phyloP scores from a whole-genome alignment of 2,797 vertebrate genomes.

The Urophycis tenuis region DNA sequence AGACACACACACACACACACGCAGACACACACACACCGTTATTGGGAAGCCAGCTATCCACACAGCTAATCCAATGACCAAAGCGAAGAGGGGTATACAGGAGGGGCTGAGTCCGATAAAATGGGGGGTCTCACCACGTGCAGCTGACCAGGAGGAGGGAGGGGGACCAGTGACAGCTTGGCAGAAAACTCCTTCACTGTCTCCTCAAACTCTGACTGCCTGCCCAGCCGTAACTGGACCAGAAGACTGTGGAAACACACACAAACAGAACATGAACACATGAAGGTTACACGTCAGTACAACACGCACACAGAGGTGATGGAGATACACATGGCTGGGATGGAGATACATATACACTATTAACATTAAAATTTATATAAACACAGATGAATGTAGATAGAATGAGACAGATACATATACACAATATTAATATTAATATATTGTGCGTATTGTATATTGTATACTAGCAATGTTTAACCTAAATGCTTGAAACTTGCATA shows the following conservation, averaged over 20 bases:
- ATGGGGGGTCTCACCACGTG: constrained; percentile 80
- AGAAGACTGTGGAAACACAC: constrained; percentile 53
- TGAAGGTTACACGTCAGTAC: no score
- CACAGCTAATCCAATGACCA: not conserved
- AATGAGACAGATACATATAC: not conserved
- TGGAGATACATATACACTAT: not conserved
- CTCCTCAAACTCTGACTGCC: constrained; percentile 77
- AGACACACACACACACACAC: no score
- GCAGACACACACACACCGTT: not conserved
- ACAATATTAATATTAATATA: no score
- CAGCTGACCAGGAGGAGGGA: constrained; percentile 87
- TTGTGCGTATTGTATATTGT: no score
- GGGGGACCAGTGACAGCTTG: constrained; percentile 84
- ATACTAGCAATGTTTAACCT: no score
- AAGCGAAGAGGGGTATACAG: not conserved
- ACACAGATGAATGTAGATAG: not conserved
- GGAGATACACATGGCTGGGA: not conserved
- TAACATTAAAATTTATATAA: not conserved
- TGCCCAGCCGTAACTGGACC: constrained; percentile 73
- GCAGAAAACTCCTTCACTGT: constrained; percentile 89
- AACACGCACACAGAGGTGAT: not conserved
- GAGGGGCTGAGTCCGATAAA: not conserved
- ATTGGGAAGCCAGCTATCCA: not conserved
- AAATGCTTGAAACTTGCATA: no score
- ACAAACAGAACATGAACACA: not conserved